These are phyloP conservation scores for Anthopleura sola DNA, from an alignment of 64 coral and sea anemone species.

Conservation along the genomic window DNA sequence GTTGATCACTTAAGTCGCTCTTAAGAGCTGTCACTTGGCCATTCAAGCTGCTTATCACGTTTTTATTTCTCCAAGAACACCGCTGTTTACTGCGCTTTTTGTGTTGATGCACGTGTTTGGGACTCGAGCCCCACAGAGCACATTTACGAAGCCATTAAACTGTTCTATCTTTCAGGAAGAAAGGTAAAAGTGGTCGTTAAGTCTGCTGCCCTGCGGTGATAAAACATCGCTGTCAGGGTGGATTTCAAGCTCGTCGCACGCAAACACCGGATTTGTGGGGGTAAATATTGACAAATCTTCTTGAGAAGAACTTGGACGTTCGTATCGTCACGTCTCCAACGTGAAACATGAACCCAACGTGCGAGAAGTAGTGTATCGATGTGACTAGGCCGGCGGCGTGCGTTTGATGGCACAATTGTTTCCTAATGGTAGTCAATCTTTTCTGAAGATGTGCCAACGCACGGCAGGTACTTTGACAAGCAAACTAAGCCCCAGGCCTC, in stretches of 20 bases:
- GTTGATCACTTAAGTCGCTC: no score
- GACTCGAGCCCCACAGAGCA: not conserved
- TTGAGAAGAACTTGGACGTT: not conserved
- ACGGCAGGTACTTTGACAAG: no score
- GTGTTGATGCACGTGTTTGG: not conserved
- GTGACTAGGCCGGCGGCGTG: not conserved
- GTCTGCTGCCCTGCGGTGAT: not conserved
- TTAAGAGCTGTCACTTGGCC: no score
- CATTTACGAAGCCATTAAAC: not conserved
- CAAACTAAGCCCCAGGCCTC: no score
- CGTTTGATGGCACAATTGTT: not conserved
- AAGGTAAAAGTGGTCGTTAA: not conserved
- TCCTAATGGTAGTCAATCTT: not conserved
- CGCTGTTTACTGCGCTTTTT: no score
- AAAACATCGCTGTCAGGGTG: not conserved
- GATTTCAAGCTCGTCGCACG: not conserved
- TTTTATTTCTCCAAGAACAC: no score
- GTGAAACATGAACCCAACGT: not conserved
- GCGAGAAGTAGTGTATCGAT: not conserved
- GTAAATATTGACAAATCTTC: not conserved
- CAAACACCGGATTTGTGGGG: not conserved
- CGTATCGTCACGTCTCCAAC: not conserved
- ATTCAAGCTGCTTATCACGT: no score
- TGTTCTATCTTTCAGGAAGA: not conserved
- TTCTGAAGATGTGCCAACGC: not conserved